Evolutionary conservation across 1,140 invertebrate species (phyloP).

Genomic region (Drosophila mayri): DNA sequence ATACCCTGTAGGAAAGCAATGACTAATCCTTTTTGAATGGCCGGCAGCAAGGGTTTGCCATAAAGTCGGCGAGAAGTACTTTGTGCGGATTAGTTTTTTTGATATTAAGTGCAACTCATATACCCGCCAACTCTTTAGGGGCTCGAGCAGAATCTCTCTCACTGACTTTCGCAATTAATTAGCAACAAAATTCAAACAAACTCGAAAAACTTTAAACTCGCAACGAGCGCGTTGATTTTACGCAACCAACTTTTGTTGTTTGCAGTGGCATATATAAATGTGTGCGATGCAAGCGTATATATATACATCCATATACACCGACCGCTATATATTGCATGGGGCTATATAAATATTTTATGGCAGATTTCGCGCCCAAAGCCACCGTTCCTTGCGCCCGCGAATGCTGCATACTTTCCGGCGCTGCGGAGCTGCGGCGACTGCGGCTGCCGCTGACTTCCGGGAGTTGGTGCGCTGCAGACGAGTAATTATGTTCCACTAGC

Average conservation of each 20-base stretch:
- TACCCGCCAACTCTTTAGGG: slow-evolving; percentile 9
- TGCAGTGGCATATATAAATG: slow-evolving; percentile 51
- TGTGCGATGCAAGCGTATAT: slow-evolving; percentile 1
- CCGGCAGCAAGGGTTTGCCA: not conserved
- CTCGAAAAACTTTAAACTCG: slow-evolving; percentile 61
- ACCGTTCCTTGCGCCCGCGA: slow-evolving; percentile 22
- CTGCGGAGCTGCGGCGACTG: slow-evolving; percentile 65
- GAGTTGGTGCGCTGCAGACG: slow-evolving; percentile 74
- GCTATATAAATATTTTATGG: slow-evolving; percentile 76
- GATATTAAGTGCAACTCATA: slow-evolving; percentile 1
- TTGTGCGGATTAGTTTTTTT: not conserved
- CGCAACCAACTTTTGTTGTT: slow-evolving; percentile 60
- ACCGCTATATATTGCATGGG: slow-evolving; percentile 31
- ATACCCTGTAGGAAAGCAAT: slow-evolving; percentile 2
- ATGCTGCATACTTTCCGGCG: slow-evolving; percentile 73
- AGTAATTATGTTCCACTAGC: slow-evolving; percentile 82
- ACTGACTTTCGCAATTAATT: slow-evolving; percentile 79
- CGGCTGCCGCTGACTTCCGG: slow-evolving; percentile 70
- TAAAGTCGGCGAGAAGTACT: not conserved
- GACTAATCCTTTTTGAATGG: not conserved
- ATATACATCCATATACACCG: slow-evolving; percentile 8
- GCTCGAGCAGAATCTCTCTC: slow-evolving; percentile 23
- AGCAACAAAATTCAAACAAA: slow-evolving; percentile 82
- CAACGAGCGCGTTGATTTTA: slow-evolving; percentile 67
- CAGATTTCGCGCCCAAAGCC: slow-evolving; percentile 64